These are phyloP conservation scores for Callitettix versicolor DNA, from an alignment of 1,140 invertebrate genomes.

Conservation along the genomic window DNA sequence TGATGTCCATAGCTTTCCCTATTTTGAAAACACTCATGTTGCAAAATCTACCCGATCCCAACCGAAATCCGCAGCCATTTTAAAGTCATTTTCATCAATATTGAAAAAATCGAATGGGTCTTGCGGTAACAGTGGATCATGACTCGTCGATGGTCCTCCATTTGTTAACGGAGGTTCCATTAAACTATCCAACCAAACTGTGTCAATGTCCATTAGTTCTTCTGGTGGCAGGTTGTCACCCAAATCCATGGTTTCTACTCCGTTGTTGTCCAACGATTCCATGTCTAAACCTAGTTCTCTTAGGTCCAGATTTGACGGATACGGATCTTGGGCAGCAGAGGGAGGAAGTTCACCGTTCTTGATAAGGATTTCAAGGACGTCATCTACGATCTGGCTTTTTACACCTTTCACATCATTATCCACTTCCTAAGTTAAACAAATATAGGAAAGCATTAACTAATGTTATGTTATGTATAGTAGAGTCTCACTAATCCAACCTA, in stretches of 20 bases:
- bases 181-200: constrained; percentile 60
- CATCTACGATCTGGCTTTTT: constrained; percentile 74
- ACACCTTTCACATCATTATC: constrained; percentile 36
- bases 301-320: constrained; percentile 36
- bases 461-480: no score
- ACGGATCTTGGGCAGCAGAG: constrained; percentile 64
- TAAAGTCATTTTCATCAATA: constrained; percentile 56
- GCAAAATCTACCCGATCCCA: constrained; percentile 55
- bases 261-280: constrained; percentile 14
- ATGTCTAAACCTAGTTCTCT: constrained; percentile 29
- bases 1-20: not conserved
- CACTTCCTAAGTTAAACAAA: constrained; percentile 20
- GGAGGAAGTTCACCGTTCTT: constrained; percentile 85
- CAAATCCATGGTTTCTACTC: constrained; percentile 17
- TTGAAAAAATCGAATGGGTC: constrained; percentile 57
- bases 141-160: constrained; percentile 12
- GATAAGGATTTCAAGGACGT: constrained; percentile 90
- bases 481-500: no score
- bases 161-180: constrained; percentile 40
- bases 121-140: constrained; percentile 36
- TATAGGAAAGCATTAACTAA: no score
- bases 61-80: constrained; percentile 33
- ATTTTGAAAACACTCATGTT: constrained; percentile 18
- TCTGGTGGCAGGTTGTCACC: constrained; percentile 22
- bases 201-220: constrained; percentile 50